A percentile compares a stretch with the other conserved stretches of the same genome.
Conservation (phyloP, 2,888 invertebrate genomes). For the Mimachlamys varia region DNA sequence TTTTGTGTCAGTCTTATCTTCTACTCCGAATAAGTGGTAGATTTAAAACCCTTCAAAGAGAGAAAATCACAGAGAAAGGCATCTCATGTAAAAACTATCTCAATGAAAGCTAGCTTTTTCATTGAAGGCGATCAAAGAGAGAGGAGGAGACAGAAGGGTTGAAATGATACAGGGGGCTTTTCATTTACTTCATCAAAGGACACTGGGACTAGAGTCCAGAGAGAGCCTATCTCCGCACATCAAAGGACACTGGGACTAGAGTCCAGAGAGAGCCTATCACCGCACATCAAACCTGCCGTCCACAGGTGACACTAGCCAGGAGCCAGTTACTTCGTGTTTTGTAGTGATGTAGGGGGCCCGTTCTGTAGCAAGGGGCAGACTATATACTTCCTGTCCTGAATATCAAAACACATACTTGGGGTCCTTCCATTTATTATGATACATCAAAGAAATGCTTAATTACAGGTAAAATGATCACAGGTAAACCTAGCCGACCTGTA, state of each 20-base stretch:
- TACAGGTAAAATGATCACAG: slow-evolving; percentile 23
- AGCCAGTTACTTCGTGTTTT: not conserved
- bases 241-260: not conserved
- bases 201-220: not conserved
- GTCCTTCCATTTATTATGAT: not conserved
- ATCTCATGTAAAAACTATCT: not conserved
- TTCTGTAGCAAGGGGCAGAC: not conserved
- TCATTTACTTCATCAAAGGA: slow-evolving; percentile 25
- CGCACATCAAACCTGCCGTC: not conserved
- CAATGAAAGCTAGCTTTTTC: slow-evolving; percentile 9
- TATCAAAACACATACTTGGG: not conserved
- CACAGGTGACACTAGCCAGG: not conserved
- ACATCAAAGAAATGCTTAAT: slow-evolving; percentile 31
- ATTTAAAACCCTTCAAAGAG: slow-evolving; percentile 18
- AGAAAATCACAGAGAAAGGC: not conserved
- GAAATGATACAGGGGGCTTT: slow-evolving; percentile 13
- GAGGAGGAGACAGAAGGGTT: not conserved
- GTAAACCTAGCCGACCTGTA: not conserved
- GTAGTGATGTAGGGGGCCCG: slow-evolving; percentile 22
- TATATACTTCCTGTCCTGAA: slow-evolving; percentile 25
- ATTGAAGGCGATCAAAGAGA: not conserved
- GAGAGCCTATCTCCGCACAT: not conserved
- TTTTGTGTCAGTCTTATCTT: not conserved
- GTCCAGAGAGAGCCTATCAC: not conserved
- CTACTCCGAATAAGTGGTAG: not conserved